Percentiles rank a stretch among this genome's conserved stretches.
Conservation (phyloP, 2,113 vertebrate genomes). For the Theropithecus gelada region DNA sequence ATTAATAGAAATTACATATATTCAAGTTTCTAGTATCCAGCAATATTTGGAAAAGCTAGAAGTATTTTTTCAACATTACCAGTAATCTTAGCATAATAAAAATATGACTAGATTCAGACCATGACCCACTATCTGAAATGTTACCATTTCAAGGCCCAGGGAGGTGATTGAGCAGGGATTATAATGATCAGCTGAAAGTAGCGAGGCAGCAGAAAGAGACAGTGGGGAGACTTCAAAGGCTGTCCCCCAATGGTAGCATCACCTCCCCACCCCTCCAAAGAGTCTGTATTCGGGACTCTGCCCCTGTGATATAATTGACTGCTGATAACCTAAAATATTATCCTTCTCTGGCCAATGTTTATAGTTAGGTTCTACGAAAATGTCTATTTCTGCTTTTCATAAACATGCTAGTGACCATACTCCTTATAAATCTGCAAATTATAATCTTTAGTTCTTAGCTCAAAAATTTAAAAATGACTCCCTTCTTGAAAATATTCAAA, state of each 20-base stretch:
- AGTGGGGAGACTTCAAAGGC: not conserved
- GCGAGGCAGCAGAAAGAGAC: not conserved
- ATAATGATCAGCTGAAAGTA: not conserved
- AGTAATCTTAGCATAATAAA: not conserved
- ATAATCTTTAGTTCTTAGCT: not conserved
- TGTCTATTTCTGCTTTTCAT: conserved; percentile 4
- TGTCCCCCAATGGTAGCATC: too few species aligned
- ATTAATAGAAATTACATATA: not conserved
- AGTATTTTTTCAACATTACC: not conserved
- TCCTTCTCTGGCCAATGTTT: not conserved
- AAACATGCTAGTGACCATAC: not conserved
- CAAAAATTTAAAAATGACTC: conserved; percentile 17
- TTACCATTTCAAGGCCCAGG: not conserved
- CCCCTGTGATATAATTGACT: not conserved
- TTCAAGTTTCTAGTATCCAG: not conserved
- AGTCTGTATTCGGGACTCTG: not conserved
- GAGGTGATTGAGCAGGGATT: not conserved
- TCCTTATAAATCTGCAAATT: not conserved
- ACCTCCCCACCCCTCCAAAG: not conserved
- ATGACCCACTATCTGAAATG: not conserved
- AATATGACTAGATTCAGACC: not conserved
- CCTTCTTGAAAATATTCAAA: conserved; percentile 17
- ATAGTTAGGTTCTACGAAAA: conserved; percentile 2
- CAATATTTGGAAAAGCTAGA: not conserved
- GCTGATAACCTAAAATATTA: not conserved